Evolutionary conservation across 1,140 invertebrate species (phyloP), one percentile per base, ranked within the genome.

Genomic region (Drosophila kikkawai): DNA sequence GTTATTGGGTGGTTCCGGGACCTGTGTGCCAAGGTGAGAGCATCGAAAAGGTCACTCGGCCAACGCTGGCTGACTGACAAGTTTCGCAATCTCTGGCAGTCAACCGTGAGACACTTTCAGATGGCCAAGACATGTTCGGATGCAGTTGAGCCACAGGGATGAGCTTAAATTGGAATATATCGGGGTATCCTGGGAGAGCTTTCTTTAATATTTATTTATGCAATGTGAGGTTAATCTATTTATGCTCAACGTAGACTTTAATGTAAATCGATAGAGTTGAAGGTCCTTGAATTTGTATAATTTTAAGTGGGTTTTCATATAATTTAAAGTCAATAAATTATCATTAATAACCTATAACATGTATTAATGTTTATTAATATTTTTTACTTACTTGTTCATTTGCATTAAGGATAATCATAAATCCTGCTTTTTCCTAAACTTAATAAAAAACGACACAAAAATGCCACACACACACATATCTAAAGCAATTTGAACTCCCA

Each of bases 21-120:
- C 7, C 15, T 13, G 29, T 29, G 45, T 48, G 22, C 32, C 63
- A 67, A 70, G 69, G 51, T 73, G 19, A 58, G 53, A 13, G 67
- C 22, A 50, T 41, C n/a, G 50, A 22, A 36, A 60, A 59, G 68
- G 44, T 60, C 69, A 50, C 53, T 51, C n/a, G 44, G 37, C 15
- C 32, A 58, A 22, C 41, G 37, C 29, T 50, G 44, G 19, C 37
- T 26, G 53, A 51, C 37, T 51, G 70, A 74, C 70, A 74, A 51
- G 44, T 44, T 17, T 73, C 32, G 22, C 67, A 68, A 68, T 71
- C 55, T 60, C 68, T 73, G 55, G 29, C 70, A 60, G 55, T 73
- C 37, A 60, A 50, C 37, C 68, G 55, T 41, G 55, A 29, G 66
- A 12, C 44, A 19, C 7, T 58, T 59, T 50, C 29, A 29, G 67